Conservation (phyloP, 2,888 invertebrate genomes). For the Drosophila paracracens region DNA sequence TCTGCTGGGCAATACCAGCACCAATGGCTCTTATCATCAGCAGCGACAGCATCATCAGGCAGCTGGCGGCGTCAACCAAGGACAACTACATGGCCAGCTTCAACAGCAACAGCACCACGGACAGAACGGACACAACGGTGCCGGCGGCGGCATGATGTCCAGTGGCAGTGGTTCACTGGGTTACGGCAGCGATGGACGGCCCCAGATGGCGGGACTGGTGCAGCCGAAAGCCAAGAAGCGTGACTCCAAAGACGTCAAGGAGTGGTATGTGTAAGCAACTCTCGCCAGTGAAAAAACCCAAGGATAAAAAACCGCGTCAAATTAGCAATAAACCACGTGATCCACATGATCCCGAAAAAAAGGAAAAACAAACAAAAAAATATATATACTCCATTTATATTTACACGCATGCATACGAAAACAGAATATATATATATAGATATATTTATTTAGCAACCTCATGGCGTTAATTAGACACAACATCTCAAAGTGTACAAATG, state of each 20-base stretch:
- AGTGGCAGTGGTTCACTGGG: constrained; percentile 75
- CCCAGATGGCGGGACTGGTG: constrained; percentile 84
- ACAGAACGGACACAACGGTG: constrained; percentile 53
- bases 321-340: constrained; percentile 76
- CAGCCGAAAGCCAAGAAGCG: constrained; percentile 88
- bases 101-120: constrained; percentile 63
- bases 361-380: constrained; percentile 1
- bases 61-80: constrained; percentile 45
- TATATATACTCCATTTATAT: constrained; percentile 13
- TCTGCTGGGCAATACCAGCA: constrained; percentile 88
- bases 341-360: constrained; percentile 14
- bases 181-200: constrained; percentile 84
- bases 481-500: constrained; percentile 46
- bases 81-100: constrained; percentile 57
- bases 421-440: constrained; percentile 29
- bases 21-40: constrained; percentile 85
- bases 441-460: constrained; percentile 52
- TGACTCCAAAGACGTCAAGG: constrained; percentile 95
- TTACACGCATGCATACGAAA: constrained; percentile 29
- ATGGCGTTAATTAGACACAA: constrained; percentile 57
- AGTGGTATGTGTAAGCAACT: constrained; percentile 94
- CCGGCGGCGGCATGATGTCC: constrained; percentile 71
- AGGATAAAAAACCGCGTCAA: constrained; percentile 60
- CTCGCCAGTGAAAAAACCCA: not conserved
- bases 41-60: constrained; percentile 83